Evolutionary conservation across 30 jellyfish, hydroid and myxozoan genomes (phyloP).

Genomic region (Nemopilema nomurai): DNA sequence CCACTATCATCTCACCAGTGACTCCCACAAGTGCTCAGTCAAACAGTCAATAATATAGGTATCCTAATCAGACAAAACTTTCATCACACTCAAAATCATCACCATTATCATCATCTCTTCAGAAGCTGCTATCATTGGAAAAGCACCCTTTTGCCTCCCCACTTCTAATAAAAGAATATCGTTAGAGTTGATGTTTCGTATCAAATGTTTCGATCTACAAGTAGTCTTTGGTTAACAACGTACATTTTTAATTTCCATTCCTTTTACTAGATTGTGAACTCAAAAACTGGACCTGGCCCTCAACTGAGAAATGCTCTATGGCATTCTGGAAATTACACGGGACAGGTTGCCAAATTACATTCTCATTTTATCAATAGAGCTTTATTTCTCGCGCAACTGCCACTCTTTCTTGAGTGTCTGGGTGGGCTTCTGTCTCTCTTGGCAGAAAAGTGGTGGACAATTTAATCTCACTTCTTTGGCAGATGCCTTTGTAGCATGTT

Average conservation of each 20-base stretch:
- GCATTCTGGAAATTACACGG: constrained; percentile 81
- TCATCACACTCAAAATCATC: neutral
- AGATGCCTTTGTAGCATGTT: too few relatives aligned
- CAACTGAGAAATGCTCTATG: constrained; percentile 73
- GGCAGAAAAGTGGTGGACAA: too few relatives aligned
- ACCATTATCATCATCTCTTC: constrained; percentile 7
- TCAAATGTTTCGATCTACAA: too few relatives aligned
- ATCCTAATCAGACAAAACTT: neutral
- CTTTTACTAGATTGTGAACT: constrained; percentile 51
- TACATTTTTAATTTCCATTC: too few relatives aligned
- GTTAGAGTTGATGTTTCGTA: neutral
- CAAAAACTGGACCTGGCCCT: constrained; percentile 80
- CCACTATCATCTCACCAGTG: neutral
- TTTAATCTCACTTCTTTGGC: too few relatives aligned
- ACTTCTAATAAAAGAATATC: neutral
- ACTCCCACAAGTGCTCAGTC: too few relatives aligned
- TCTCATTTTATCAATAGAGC: too few relatives aligned
- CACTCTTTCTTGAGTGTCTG: too few relatives aligned
- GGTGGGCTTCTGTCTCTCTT: too few relatives aligned
- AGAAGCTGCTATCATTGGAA: neutral
- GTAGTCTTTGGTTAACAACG: too few relatives aligned
- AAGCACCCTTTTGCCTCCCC: neutral
- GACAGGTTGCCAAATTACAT: constrained; percentile 47
- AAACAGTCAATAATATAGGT: neutral
- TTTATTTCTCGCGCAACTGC: too few relatives aligned